A percentile compares a stretch with the other conserved stretches of the same genome.
Conservation (phyloP, 2,797 vertebrate genomes). For the Cynopterus sphinx region DNA sequence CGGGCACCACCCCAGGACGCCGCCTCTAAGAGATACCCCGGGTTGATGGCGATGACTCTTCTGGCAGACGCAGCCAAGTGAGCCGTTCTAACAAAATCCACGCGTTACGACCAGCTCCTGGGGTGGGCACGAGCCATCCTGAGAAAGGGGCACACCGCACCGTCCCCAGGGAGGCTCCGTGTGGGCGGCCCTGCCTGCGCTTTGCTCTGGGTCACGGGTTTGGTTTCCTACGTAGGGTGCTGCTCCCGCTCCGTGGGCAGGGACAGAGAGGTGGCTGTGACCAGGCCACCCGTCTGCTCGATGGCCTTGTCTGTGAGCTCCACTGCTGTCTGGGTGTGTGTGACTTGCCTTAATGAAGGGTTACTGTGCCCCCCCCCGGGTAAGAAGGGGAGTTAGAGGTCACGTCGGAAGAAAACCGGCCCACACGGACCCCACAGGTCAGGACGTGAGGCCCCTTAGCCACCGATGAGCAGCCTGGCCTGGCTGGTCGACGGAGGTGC, state of each 20-base stretch:
- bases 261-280: background rate
- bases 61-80: background rate
- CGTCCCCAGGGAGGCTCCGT: background rate
- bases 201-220: background rate
- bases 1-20: background rate
- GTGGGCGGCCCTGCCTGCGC: no score
- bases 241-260: background rate
- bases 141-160: background rate
- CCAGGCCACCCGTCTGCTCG: fast-evolving
- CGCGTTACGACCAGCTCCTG: fast-evolving
- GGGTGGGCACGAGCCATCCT: background rate
- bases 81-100: background rate
- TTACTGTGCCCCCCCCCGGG: background rate
- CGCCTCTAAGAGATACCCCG: background rate
- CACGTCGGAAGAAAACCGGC: background rate
- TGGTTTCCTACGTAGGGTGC: background rate
- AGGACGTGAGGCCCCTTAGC: background rate
- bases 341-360: background rate
- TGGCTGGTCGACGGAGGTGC: background rate
- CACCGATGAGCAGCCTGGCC: fast-evolving
- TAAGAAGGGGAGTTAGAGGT: no score
- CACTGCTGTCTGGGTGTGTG: fast-evolving
- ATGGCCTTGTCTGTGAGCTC: background rate
- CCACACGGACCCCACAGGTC: fast-evolving
- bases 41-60: background rate